phyloP scores from a whole-genome alignment of 2,888 invertebrate species.

The Philonicus albiceps region DNA sequence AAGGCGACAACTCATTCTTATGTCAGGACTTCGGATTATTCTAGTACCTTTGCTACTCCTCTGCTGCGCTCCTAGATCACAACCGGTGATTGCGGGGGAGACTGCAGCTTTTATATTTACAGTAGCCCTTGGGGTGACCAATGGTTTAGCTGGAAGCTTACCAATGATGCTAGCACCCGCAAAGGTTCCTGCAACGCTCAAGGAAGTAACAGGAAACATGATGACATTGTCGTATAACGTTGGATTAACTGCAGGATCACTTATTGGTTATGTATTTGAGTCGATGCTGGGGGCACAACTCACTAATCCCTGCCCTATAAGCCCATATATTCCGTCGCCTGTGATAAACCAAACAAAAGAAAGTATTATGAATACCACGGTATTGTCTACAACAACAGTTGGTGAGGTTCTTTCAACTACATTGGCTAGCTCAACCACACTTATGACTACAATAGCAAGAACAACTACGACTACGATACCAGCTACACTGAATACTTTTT shows the following conservation, averaged over 20 bases:
- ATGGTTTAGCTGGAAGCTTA: slow-evolving; percentile 88
- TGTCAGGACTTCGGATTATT: slow-evolving; percentile 75
- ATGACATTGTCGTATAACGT: slow-evolving; percentile 93
- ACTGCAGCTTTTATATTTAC: slow-evolving; percentile 74
- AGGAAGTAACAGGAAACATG: slow-evolving; percentile 92
- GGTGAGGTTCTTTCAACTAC: slow-evolving; percentile 5
- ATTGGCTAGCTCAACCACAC: neutral
- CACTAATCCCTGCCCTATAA: slow-evolving; percentile 63
- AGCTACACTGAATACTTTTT: slow-evolving; percentile 15
- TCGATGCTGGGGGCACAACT: slow-evolving; percentile 69
- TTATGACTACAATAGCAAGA: slow-evolving; percentile 25
- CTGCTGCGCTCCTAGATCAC: slow-evolving; percentile 80
- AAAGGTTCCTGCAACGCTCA: slow-evolving; percentile 83
- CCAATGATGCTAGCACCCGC: slow-evolving; percentile 93
- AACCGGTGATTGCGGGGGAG: slow-evolving; percentile 76
- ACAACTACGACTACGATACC: neutral
- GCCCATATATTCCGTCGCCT: slow-evolving; percentile 56
- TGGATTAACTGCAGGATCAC: slow-evolving; percentile 83
- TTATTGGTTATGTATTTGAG: slow-evolving; percentile 82
- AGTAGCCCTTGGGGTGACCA: slow-evolving; percentile 78
- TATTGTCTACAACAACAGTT: slow-evolving; percentile 50
- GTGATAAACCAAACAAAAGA: slow-evolving; percentile 48
- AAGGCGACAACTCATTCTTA: slow-evolving; percentile 76
- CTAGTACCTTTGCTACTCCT: slow-evolving; percentile 83
- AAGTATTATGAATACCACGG: slow-evolving; percentile 50